Base-by-base conservation (phyloP, 2,888 invertebrate species). In the Phanerotoma sp. region DNA sequence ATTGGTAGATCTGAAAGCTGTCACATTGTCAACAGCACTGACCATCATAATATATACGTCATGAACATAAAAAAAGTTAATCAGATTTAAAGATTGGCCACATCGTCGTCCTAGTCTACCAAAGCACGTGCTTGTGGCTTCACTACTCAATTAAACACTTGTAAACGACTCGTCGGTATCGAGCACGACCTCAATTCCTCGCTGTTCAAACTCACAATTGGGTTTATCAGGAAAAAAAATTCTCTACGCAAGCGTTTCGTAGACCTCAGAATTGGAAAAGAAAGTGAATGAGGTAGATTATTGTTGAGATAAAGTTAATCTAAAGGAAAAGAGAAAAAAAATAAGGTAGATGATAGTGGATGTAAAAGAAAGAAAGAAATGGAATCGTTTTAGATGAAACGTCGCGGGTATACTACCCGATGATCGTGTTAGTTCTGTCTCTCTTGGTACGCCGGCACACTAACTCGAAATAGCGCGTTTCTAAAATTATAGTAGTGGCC, bases 381-480 rank as follows among this genome's bases (percentile, higher is more conserved):
- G 42, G 44, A 35, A 22, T 37, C 49, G 21, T 49, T 49, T 30
- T 38, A 33, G 22, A 40, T 45, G 41, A 40, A 55, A 20, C 35
- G 16, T 38, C 38, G 44, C 15, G 49, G 20, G 38, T 37, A 25
- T 38, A 52, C 52, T 48, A 51, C 32, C 20, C 30, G 16, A n/a
- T n/a, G 32, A 32, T 35, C 32, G 61, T 62, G 54, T 42, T 18
- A 35, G 42, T 44, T n/a, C 49, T 45, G 44, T 54, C 54, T 54
- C 49, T 54, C 49, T 32, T 28, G 44, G 40, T 50, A 13, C 38
- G 51, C 25, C 68, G 71, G 64, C 66, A 68, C 63, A 66, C 68
- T 63, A 65, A 68, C 68, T 63, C 50, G 64, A 67, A 73, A 72
- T 73, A 73, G 70, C 64, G 57, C 58, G 45, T 40, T 57, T 50